Percentiles rank a stretch among this genome's conserved stretches.
phyloP scores from a whole-genome alignment of 1,140 invertebrate species.

The Bombus consobrinus region DNA sequence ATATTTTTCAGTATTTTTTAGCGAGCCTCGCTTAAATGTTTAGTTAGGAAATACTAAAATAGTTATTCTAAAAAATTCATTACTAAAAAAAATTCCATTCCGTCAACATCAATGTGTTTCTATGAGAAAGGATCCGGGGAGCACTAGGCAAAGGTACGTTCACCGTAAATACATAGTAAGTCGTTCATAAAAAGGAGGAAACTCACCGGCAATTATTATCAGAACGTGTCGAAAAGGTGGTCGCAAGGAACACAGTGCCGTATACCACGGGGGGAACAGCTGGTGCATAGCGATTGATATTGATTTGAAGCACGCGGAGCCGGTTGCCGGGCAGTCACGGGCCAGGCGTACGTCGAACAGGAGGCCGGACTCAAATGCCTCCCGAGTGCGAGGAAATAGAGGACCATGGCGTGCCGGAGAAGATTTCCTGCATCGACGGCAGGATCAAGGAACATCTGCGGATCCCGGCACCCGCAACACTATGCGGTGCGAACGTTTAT shows the following conservation, averaged over 20 bases:
- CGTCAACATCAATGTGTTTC: not conserved
- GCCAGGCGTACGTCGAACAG: constrained; percentile 49
- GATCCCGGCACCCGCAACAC: not conserved
- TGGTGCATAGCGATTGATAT: constrained; percentile 71
- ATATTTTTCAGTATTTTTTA: too few species aligned
- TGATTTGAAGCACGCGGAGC: constrained; percentile 67
- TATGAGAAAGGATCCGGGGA: not conserved
- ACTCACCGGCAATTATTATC: not conserved
- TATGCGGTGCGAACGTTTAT: constrained; percentile 47
- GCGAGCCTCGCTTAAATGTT: too few species aligned
- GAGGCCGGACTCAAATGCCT: constrained; percentile 47
- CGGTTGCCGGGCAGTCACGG: constrained; percentile 55
- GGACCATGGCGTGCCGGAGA: constrained; percentile 39
- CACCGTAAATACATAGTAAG: not conserved
- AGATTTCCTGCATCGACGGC: constrained; percentile 40
- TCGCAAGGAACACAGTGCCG: not conserved
- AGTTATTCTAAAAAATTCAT: not conserved
- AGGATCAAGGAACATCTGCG: constrained; percentile 44
- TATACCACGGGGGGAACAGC: constrained; percentile 35
- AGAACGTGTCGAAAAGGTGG: constrained; percentile 33
- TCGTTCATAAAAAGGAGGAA: constrained; percentile 11
- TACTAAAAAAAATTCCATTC: not conserved
- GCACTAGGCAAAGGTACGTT: not conserved
- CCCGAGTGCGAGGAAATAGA: constrained; percentile 56
- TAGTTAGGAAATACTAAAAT: too few species aligned